A percentile compares a stretch with the other conserved stretches of the same genome.
Conservation (phyloP, 2,888 invertebrate genomes). For the Asteroscopus sphinx region DNA sequence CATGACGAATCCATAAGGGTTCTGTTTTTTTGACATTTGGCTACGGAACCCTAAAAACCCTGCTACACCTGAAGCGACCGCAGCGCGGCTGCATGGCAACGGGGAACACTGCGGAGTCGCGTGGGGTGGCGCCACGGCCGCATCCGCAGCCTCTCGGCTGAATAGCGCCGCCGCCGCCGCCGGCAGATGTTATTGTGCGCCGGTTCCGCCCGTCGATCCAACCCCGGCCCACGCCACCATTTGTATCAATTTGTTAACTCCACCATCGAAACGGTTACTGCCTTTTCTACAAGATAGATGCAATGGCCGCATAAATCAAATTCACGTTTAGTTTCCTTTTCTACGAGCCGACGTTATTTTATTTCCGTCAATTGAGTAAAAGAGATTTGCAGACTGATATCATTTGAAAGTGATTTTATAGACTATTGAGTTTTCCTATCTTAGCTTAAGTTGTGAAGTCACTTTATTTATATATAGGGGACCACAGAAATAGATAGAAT, state of each 20-base stretch:
- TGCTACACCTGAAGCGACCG: constrained; percentile 33
- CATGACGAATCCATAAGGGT: too few relatives aligned
- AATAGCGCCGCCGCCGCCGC: constrained; percentile 46
- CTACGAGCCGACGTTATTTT: constrained; percentile 28
- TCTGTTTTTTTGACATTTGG: too few relatives aligned
- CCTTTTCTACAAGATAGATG: constrained; percentile 56
- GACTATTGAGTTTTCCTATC: neutral
- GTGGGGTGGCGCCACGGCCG: constrained; percentile 25
- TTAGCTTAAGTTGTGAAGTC: neutral
- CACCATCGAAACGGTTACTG: constrained; percentile 52
- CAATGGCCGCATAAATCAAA: constrained; percentile 53
- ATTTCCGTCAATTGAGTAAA: constrained; percentile 24
- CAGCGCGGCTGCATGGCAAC: constrained; percentile 24
- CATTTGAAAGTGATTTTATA: constrained; percentile 7
- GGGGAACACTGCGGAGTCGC: constrained; percentile 19
- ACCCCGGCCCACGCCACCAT: constrained; percentile 59
- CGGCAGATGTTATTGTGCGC: constrained; percentile 59
- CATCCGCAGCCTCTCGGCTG: constrained; percentile 43
- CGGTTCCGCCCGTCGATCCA: constrained; percentile 55
- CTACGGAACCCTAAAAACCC: too few relatives aligned
- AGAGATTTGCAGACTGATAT: constrained; percentile 11
- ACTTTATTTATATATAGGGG: neutral
- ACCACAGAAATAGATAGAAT: too few relatives aligned
- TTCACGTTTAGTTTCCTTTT: constrained; percentile 45
- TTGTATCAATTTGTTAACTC: constrained; percentile 76